These are phyloP conservation scores for Coracopsis vasa DNA, from an alignment of 2,113 vertebrate species.

Conservation along the genomic window DNA sequence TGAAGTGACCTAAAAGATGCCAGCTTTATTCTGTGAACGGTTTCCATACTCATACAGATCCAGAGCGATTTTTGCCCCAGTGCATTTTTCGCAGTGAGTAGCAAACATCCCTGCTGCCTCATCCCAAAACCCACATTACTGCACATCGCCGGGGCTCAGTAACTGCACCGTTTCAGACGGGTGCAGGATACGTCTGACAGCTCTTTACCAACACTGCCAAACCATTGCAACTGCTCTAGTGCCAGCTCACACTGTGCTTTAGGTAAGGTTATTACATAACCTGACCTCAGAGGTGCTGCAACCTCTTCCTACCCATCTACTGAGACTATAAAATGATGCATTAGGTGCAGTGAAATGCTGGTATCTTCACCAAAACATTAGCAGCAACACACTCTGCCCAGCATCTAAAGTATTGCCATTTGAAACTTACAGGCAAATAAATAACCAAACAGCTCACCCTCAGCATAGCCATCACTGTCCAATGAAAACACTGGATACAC, in stretches of 20 bases:
- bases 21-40: not conserved
- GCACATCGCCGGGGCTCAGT: not conserved
- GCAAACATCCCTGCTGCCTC: not conserved
- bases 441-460: not conserved
- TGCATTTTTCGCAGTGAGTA: not conserved
- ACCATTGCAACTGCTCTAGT: not conserved
- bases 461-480: not conserved
- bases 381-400: not conserved
- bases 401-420: not conserved
- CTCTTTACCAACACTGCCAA: not conserved
- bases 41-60: not conserved
- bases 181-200: not conserved
- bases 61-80: not conserved
- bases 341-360: not conserved
- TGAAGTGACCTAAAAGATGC: not conserved
- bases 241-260: not conserved
- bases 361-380: not conserved
- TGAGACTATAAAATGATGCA: not conserved
- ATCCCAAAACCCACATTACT: not conserved
- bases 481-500: not conserved
- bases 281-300: not conserved
- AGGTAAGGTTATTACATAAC: not conserved
- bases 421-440: not conserved
- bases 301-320: not conserved
- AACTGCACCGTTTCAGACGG: not conserved